A percentile compares a stretch with the other conserved stretches of the same genome.
These are phyloP conservation scores for Hirtodrosophila cameraria DNA, from an alignment of 2,888 invertebrate species.

Conservation along the genomic window DNA sequence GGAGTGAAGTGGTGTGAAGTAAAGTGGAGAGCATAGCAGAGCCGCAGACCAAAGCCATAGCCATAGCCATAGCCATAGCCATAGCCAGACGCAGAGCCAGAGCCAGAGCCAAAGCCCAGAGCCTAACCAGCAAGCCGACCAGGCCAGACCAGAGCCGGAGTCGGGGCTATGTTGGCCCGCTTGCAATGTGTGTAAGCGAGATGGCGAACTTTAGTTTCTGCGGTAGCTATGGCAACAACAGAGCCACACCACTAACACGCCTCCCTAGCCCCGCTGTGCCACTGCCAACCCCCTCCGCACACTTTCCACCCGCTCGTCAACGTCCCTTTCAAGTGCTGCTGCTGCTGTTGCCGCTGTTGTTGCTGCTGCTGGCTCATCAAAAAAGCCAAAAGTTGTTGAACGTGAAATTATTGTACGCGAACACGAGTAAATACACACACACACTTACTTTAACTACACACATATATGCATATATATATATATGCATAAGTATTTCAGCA, in stretches of 20 bases:
- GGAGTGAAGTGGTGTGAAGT: constrained; percentile 4
- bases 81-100: constrained; percentile 7
- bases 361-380: constrained; percentile 71
- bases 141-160: constrained; percentile 8
- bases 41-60: constrained; percentile 23
- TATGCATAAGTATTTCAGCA: constrained; percentile 50
- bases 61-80: constrained; percentile 6
- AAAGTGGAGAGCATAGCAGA: constrained; percentile 4
- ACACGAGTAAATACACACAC: constrained; percentile 73
- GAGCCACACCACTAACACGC: constrained; percentile 20
- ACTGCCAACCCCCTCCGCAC: constrained; percentile 1
- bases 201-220: constrained; percentile 59
- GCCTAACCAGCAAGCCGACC: constrained; percentile 26
- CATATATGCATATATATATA: neutral
- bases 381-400: constrained; percentile 77
- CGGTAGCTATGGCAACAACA: constrained; percentile 70
- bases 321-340: constrained; percentile 61
- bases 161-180: constrained; percentile 19
- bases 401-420: constrained; percentile 77
- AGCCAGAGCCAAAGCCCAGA: constrained; percentile 13
- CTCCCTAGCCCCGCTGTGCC: neutral
- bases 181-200: constrained; percentile 64
- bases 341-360: constrained; percentile 17
- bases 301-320: constrained; percentile 29
- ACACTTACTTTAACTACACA: constrained; percentile 21